These are phyloP conservation scores for Tipula vernalis DNA, from an alignment of 2,888 invertebrate species.

Conservation along the genomic window DNA sequence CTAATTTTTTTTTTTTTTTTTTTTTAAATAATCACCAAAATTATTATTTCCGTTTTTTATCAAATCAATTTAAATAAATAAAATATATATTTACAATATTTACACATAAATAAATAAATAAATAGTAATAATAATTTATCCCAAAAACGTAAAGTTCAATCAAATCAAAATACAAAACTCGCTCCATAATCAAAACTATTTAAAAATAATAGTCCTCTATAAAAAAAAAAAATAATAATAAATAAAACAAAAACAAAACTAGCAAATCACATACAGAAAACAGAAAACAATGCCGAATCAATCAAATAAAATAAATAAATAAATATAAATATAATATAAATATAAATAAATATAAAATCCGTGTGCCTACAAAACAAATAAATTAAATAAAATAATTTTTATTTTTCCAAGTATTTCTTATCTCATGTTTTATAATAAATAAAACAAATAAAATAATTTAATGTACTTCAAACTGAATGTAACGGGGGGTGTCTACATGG, in stretches of 20 bases:
- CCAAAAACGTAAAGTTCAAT: not conserved
- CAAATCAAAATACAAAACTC: conserved; percentile 8
- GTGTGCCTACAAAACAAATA: conserved; percentile 4
- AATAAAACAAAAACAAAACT: not conserved
- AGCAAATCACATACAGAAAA: not conserved
- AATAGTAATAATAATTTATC: not conserved
- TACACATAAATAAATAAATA: not conserved
- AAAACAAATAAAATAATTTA: conserved; percentile 5
- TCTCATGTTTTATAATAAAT: not conserved
- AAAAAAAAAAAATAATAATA: not conserved
- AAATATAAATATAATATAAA: not conserved
- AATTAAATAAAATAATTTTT: not conserved
- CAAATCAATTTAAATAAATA: not conserved
- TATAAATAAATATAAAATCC: conserved; percentile 5
- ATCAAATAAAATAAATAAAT: conserved; percentile 5
- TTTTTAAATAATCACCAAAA: not conserved
- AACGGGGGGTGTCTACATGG: not conserved
- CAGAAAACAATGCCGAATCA: not conserved
- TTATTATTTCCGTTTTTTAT: not conserved
- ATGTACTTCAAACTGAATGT: not conserved
- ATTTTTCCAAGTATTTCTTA: not conserved
- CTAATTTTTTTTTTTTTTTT: not conserved
- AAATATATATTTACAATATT: not conserved
- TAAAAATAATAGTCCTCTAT: not conserved
- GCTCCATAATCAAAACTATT: conserved; percentile 8